These are phyloP conservation scores for Cheilosia grossa DNA, from an alignment of 2,888 invertebrate species.

Conservation along the genomic window DNA sequence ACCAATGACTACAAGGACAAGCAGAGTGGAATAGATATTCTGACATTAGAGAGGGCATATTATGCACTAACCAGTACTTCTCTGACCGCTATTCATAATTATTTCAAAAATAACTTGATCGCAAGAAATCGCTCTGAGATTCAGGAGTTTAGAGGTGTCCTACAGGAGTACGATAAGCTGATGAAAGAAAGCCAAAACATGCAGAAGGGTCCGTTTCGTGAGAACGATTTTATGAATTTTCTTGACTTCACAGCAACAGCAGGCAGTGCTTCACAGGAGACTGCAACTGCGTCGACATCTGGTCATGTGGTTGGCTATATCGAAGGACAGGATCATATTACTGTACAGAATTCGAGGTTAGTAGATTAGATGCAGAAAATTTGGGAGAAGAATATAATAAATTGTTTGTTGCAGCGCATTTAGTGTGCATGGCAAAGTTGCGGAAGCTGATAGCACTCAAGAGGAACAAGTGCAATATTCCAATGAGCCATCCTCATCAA, in stretches of 20 bases:
- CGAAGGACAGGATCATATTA: slow-evolving; percentile 66
- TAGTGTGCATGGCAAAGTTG: slow-evolving; percentile 54
- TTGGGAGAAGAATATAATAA: neutral
- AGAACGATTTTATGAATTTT: slow-evolving; percentile 81
- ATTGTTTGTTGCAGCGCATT: slow-evolving; percentile 32
- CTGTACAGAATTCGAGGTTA: slow-evolving; percentile 63
- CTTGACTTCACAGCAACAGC: slow-evolving; percentile 78
- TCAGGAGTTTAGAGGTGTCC: slow-evolving; percentile 80
- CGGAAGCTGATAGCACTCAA: slow-evolving; percentile 63
- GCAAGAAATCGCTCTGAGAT: slow-evolving; percentile 81
- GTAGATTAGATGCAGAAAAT: neutral
- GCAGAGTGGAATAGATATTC: slow-evolving; percentile 76
- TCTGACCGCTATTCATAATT: slow-evolving; percentile 81
- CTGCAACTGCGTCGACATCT: slow-evolving; percentile 57
- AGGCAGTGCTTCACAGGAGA: slow-evolving; percentile 29
- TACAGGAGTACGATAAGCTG: slow-evolving; percentile 82
- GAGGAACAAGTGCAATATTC: slow-evolving; percentile 54
- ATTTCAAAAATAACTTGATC: slow-evolving; percentile 82
- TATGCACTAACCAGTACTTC: slow-evolving; percentile 80
- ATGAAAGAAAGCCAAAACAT: slow-evolving; percentile 83
- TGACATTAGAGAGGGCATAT: slow-evolving; percentile 80
- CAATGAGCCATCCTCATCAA: slow-evolving; percentile 47
- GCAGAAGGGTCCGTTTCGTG: slow-evolving; percentile 81
- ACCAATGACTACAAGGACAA: slow-evolving; percentile 75
- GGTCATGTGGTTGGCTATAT: slow-evolving; percentile 66